Base-by-base conservation (phyloP, 2,888 invertebrate species). In the Latrodectus elegans region DNA sequence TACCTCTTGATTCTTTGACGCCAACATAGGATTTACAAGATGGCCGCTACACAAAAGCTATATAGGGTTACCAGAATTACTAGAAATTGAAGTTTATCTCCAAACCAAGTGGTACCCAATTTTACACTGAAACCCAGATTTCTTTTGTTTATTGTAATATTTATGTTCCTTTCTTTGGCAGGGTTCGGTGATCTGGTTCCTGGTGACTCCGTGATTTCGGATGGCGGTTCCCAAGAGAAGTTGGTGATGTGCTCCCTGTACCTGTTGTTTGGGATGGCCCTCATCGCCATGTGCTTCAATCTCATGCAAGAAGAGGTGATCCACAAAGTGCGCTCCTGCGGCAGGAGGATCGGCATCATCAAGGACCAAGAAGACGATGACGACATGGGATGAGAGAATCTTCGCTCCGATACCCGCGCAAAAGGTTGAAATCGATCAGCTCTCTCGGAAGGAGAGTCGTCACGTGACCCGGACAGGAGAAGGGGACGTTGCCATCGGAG, bases 241-340 rank as follows among this genome's bases (percentile, higher is more conserved):
- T 81, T 91, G 49, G 91, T 91, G 60, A 90, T 96, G 90, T 96
- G 96, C 92, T 95, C 97, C 84, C 94, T 97, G 93, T 97, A 97
- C 92, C 94, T 97, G 87, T 95, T 97, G 94, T 94, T 97, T 90
- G 97, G 97, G 91, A 91, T 97, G 97, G 97, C 98, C 3, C 93
- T 98, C 53, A 97, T 97, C 87, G 97, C 97, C 91, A 97, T 97
- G 97, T 97, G 97, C 93, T 97, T 97, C 93, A 97, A 97, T 92
- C 94, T 97, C 84, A 97, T 97, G 97, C 94, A 97, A 95, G 97
- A 97, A 92, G 96, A 97, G 94, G 97, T 97, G 65, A 95, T 97
- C 72, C 95, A 96, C 91, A 97, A 97, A 93, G 95, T 96, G 91
- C 94, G 95, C 51, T 94, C 94, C 0, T 93, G 95, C 89, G 95